Evolutionary conservation across 2,888 invertebrate species (phyloP).

Genomic region (Lordiphosa andalusiaca): DNA sequence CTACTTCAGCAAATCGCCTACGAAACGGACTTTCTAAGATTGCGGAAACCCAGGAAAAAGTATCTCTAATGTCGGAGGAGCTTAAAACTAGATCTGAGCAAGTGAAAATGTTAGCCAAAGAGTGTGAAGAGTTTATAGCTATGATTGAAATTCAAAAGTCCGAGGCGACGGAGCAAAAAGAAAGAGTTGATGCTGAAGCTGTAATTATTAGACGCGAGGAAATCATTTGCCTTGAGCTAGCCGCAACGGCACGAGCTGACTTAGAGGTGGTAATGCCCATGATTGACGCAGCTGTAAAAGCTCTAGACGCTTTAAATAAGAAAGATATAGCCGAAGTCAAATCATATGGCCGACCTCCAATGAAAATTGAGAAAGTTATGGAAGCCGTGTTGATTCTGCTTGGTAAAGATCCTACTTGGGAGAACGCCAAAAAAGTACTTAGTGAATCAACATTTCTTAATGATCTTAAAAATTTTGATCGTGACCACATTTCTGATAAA

Average conservation of each 20-base stretch:
- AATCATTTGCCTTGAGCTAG: constrained; percentile 89
- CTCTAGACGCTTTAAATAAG: constrained; percentile 89
- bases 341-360: constrained; percentile 92
- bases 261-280: constrained; percentile 93
- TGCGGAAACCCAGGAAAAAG: constrained; percentile 88
- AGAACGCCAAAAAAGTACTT: constrained; percentile 91
- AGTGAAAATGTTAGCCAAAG: constrained; percentile 88
- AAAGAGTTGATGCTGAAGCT: constrained; percentile 86
- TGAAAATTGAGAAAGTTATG: constrained; percentile 93
- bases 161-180: constrained; percentile 91
- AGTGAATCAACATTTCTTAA: constrained; percentile 90
- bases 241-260: constrained; percentile 90
- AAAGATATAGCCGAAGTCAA: constrained; percentile 94
- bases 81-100: constrained; percentile 87
- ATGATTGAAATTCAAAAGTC: constrained; percentile 89
- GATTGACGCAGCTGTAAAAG: constrained; percentile 89
- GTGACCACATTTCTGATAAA: constrained; percentile 91
- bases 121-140: constrained; percentile 81
- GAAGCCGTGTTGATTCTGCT: constrained; percentile 93
- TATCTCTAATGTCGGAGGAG: constrained; percentile 91
- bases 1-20: no score
- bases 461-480: constrained; percentile 89
- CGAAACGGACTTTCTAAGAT: no score
- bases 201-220: constrained; percentile 90
- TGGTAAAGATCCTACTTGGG: constrained; percentile 88